Percentiles rank a stretch among this genome's conserved stretches.
These are phyloP conservation scores for Alcis repandata DNA, from an alignment of 2,888 invertebrate genomes.

Conservation along the genomic window DNA sequence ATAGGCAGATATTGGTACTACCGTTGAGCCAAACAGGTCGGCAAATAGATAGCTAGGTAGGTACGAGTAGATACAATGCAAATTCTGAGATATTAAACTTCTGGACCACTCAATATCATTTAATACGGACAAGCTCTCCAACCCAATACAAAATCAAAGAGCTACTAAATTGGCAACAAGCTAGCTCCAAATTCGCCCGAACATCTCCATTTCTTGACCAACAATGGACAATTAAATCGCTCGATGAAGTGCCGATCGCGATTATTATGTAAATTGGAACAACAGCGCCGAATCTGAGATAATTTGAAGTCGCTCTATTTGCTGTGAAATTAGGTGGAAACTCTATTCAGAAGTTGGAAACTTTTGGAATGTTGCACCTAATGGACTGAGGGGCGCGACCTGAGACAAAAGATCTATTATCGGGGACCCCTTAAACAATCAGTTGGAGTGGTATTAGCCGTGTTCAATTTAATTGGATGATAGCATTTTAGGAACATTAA, in stretches of 20 bases:
- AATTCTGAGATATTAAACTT: too few species aligned
- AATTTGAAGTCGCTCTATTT: constrained; percentile 63
- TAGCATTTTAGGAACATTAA: neutral
- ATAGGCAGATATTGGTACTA: too few species aligned
- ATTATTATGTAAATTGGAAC: constrained; percentile 43
- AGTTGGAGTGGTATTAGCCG: constrained; percentile 59
- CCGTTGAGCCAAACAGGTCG: too few species aligned
- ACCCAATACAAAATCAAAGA: constrained; percentile 8
- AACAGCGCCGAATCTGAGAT: constrained; percentile 40
- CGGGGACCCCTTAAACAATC: constrained; percentile 53
- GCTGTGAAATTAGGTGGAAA: constrained; percentile 72
- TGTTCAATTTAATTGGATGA: constrained; percentile 53
- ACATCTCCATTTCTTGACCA: constrained; percentile 17
- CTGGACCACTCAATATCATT: neutral
- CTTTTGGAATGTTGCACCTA: constrained; percentile 70
- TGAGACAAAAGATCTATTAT: constrained; percentile 68
- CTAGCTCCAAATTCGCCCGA: neutral
- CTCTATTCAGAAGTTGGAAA: constrained; percentile 73
- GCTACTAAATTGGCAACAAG: constrained; percentile 1
- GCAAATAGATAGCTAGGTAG: too few species aligned
- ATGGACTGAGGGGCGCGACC: constrained; percentile 61
- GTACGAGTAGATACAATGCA: too few species aligned
- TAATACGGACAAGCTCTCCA: neutral
- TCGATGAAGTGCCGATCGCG: constrained; percentile 19
- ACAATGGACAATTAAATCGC: constrained; percentile 13